phyloP scores from a whole-genome alignment of 2,797 vertebrate species.

The Anniella stebbinsi region DNA sequence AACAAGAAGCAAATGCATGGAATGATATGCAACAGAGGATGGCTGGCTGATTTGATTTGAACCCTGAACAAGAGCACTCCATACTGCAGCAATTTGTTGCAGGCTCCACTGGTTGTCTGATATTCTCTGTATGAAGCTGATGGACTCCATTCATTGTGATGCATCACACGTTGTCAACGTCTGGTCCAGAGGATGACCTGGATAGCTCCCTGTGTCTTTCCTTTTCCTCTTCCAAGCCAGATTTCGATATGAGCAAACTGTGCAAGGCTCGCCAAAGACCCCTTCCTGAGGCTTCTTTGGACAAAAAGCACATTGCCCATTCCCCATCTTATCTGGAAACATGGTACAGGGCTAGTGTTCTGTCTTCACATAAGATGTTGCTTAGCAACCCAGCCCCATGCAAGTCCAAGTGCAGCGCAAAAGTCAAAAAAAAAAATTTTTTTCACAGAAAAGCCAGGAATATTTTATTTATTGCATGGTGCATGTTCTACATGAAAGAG shows the following conservation, averaged over 20 bases:
- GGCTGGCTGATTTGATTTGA: not conserved
- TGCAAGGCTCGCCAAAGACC: not conserved
- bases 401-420: conserved; percentile 39
- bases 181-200: not conserved
- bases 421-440: conserved; percentile 14
- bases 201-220: not conserved
- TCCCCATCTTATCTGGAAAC: conserved; percentile 16
- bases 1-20: not conserved
- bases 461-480: conserved; percentile 25
- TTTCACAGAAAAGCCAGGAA: not conserved
- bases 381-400: conserved; percentile 46
- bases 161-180: not conserved
- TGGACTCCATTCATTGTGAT: not conserved
- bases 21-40: not conserved
- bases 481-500: not conserved
- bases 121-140: not conserved
- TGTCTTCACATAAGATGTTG: not conserved
- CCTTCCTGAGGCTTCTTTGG: not conserved
- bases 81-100: not conserved
- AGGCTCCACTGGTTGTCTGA: not conserved
- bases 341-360: conserved; percentile 7
- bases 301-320: conserved; percentile 12
- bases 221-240: not conserved
- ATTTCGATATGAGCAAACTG: not conserved
- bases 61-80: not conserved